Evolutionary conservation across 2,888 invertebrate genomes (phyloP).

Genomic region (Troilus luridus): DNA sequence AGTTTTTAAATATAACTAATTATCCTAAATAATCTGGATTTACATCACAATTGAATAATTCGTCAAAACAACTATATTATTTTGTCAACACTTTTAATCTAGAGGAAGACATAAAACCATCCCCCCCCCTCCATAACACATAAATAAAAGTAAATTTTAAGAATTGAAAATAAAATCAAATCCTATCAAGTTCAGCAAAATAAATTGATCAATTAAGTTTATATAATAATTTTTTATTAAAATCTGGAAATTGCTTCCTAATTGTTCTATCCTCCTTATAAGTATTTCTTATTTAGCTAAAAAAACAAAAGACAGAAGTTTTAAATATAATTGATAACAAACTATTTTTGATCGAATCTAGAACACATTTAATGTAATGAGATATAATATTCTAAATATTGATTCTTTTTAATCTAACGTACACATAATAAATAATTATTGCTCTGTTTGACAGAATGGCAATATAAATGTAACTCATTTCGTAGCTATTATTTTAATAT

Average conservation of each 20-base stretch:
- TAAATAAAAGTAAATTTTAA: not conserved
- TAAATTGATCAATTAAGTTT: no score
- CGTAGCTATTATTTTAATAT: not conserved
- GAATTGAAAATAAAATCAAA: no score
- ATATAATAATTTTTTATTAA: no score
- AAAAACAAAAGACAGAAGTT: not conserved
- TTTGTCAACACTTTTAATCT: not conserved
- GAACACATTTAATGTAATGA: conserved; percentile 53
- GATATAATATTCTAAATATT: conserved; percentile 39
- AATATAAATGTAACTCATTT: conserved; percentile 28
- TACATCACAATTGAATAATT: not conserved
- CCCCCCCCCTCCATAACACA: not conserved
- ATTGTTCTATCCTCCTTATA: not conserved
- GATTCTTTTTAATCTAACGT: not conserved
- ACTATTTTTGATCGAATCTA: conserved; percentile 54
- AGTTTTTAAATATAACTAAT: no score
- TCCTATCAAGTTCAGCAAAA: no score
- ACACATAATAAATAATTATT: conserved; percentile 53
- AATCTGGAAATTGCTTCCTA: not conserved
- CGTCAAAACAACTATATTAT: not conserved
- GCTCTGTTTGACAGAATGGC: conserved; percentile 53
- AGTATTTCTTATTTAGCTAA: conserved; percentile 7
- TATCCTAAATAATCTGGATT: not conserved
- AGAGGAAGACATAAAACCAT: not conserved
- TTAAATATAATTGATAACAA: conserved; percentile 34